Conservation (phyloP, 2,113 vertebrate genomes). For the Triplophysa rosa region DNA sequence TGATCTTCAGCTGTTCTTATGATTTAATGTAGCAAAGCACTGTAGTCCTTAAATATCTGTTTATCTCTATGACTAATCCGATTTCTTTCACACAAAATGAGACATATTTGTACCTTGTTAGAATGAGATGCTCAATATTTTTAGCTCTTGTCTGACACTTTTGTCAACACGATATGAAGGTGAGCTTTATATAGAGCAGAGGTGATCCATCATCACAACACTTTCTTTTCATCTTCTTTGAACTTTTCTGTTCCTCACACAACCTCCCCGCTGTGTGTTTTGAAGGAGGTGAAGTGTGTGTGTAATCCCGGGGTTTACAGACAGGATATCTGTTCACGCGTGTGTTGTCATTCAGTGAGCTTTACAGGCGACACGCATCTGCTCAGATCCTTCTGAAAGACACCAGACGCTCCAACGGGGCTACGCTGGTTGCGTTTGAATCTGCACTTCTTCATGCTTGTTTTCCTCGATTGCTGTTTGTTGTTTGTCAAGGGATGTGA, state of each 20-base stretch:
- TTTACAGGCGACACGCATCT: slow-evolving; percentile 20
- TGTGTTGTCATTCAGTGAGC: slow-evolving; percentile 16
- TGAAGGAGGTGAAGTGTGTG: background rate
- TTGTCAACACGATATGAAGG: background rate
- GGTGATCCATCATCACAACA: slow-evolving; percentile 20
- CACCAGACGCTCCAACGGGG: background rate
- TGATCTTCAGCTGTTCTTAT: background rate
- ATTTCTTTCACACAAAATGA: no score
- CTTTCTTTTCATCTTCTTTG: background rate
- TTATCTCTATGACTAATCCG: background rate
- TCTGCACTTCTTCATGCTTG: background rate
- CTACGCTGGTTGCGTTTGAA: slow-evolving; percentile 8
- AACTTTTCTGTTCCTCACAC: no score
- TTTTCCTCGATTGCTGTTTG: slow-evolving; percentile 18
- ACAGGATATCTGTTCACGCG: slow-evolving; percentile 38
- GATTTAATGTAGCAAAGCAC: background rate
- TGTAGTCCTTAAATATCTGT: background rate
- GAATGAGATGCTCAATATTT: background rate
- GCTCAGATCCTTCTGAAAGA: slow-evolving; percentile 5
- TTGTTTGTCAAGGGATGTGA: slow-evolving; percentile 68
- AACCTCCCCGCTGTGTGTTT: background rate
- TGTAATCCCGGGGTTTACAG: slow-evolving; percentile 53
- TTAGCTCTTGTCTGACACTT: background rate
- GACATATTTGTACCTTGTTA: background rate
- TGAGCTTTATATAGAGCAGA: background rate